Percentiles rank a stretch among this genome's conserved stretches.
phyloP scores from a whole-genome alignment of 2,113 vertebrate genomes.

The Cheirogaleus medius region DNA sequence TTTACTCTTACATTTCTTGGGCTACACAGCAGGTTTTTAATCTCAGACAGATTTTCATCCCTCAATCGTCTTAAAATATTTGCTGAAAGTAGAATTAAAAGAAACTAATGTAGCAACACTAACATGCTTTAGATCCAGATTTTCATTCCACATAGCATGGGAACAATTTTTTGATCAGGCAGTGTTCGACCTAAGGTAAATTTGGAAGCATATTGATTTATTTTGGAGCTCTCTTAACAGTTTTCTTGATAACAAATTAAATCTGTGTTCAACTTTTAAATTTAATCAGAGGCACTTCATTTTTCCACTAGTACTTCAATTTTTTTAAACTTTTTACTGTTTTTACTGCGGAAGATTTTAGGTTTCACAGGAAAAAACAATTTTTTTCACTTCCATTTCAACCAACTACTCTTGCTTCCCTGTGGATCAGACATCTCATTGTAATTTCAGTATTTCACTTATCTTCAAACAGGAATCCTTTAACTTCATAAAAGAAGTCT shows the following conservation, averaged over 20 bases:
- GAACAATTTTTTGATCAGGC: not conserved
- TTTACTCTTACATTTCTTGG: not conserved
- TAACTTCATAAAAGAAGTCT: not conserved
- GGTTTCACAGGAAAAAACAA: not conserved
- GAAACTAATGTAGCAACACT: not conserved
- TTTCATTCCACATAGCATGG: not conserved
- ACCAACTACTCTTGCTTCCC: not conserved
- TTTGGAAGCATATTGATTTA: not conserved
- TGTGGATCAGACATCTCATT: not conserved
- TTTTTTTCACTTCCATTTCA: not conserved
- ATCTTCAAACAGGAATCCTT: not conserved
- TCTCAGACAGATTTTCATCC: slow-evolving; percentile 54
- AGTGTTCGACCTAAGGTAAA: slow-evolving; percentile 17
- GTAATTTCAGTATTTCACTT: not conserved
- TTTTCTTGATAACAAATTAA: not conserved
- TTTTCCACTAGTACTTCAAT: not conserved
- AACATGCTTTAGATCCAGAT: not conserved
- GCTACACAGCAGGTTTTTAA: slow-evolving; percentile 38
- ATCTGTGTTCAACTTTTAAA: not conserved
- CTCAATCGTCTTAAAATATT: slow-evolving; percentile 55
- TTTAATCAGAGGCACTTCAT: not conserved
- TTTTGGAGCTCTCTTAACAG: not conserved
- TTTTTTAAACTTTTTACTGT: not conserved
- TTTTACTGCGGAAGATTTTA: not conserved
- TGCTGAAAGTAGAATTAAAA: slow-evolving; percentile 4